Base-by-base conservation (phyloP, 1,140 invertebrate species). In the Pemphigus obesinymphae region DNA sequence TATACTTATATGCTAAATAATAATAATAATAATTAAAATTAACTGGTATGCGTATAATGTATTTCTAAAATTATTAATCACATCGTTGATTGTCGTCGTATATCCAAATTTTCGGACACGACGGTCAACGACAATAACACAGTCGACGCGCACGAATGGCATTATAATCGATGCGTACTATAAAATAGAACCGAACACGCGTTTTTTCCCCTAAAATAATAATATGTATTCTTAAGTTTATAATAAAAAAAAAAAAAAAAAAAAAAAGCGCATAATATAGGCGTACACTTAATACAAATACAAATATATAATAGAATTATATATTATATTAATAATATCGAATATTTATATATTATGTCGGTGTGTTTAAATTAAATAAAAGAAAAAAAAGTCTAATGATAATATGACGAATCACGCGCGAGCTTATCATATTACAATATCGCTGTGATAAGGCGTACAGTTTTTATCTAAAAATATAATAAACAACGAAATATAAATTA, bases 401-500 rank as follows among this genome's bases (percentile, higher is more conserved):
- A 61, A 29, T 13, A 26, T 29, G 26, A 63, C 31, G 15, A 63
- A 31, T 37, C 8, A 17, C 34, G 63, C 23, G 23, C 31, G 20
- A 34, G 31, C 31, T 34, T 34, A 37, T 11, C 55, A 15, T 29
- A 29, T 5, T 37, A 31, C n/a, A n/a, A n/a, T n/a, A n/a, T n/a
- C n/a, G n/a, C n/a, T n/a, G n/a, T n/a, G n/a, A n/a, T n/a, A n/a
- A n/a, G n/a, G n/a, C n/a, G n/a, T n/a, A n/a, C n/a, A n/a, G n/a
- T n/a, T n/a, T n/a, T n/a, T n/a, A n/a, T n/a, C n/a, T n/a, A 66
- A 15, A 63, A 63, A 34, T 20, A 63, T n/a, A 66, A 66, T 66
- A 66, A 63, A 63, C 63, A 66, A 66, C 31, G 11, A 66, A n/a
- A 66, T 37, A 37, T 66, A 66, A 66, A 37, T 66, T 66, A 66